Base-by-base conservation (phyloP, 2,888 invertebrate species). In the Himalopsyche kuldschensis region DNA sequence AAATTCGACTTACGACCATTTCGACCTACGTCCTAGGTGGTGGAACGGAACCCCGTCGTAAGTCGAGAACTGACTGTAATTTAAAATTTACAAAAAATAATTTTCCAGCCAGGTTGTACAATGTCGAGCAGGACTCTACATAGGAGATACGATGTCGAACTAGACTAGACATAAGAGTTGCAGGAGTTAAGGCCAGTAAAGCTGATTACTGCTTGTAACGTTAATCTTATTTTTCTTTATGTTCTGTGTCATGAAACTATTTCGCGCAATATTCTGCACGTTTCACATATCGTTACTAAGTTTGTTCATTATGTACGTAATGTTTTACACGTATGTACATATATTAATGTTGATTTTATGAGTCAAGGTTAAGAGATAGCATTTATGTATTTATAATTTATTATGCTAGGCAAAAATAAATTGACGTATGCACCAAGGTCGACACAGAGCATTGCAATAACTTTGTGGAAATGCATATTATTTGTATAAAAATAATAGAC, bases 1-100 rank as follows among this genome's bases (percentile, higher is more conserved):
- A 4, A 78, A 78, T 78, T 78, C 78, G 78, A 78, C 78, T 78
- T 78, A 78, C 78, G 78, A 78, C 78, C 78, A 78, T 78, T 78
- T 78, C 78, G 78, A 76, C 76, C 27, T 76, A 24, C 3, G 55
- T 55, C 55, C 55, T 55, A 55, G 55, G 24, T 55, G 3, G 55
- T 24, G 55, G 55, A 55, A 55, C 55, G 1, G 55, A 55, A 55
- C 55, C 55, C 55, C 55, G 3, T 55, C 55, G 55, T 55, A 55
- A 55, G 32, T 32, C 2, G 32, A 32, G 32, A 32, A 32, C 32
- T 32, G 32, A 32, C 32, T 32, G 32, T n/a, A n/a, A n/a, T n/a
- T n/a, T n/a, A n/a, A n/a, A n/a, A n/a, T n/a, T n/a, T n/a, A n/a
- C n/a, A n/a, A n/a, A n/a, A n/a, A n/a, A n/a, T n/a, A n/a, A n/a